Evolutionary conservation across 2,888 invertebrate genomes (phyloP).

Genomic region (Rotaria magnacalcarata): DNA sequence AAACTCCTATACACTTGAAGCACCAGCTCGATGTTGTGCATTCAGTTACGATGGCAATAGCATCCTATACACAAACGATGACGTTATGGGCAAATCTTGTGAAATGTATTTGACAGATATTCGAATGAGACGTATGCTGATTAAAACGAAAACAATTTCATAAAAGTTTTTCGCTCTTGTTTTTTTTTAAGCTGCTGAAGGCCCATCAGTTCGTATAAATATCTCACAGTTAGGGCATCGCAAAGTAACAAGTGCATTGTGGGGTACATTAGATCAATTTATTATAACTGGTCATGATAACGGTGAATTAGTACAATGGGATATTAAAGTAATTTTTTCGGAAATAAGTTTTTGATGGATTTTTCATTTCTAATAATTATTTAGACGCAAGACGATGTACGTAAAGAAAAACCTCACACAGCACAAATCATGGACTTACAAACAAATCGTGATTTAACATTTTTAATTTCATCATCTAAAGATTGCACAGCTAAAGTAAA

Average conservation of each 20-base stretch:
- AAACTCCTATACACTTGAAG: background rate
- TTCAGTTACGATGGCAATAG: constrained; percentile 65
- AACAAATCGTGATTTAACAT: constrained; percentile 80
- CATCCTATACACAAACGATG: background rate
- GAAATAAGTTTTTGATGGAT: constrained; percentile 61
- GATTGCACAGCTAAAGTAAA: constrained; percentile 81
- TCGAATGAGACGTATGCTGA: constrained; percentile 48
- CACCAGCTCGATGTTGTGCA: constrained; percentile 55
- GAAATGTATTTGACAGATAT: constrained; percentile 74
- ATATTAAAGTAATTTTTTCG: constrained; percentile 65
- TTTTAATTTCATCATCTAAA: constrained; percentile 94
- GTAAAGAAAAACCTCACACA: constrained; percentile 74
- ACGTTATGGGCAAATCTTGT: constrained; percentile 63
- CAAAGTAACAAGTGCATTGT: constrained; percentile 61
- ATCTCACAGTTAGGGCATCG: constrained; percentile 15
- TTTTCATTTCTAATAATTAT: background rate
- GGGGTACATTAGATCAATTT: constrained; percentile 78
- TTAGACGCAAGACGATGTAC: constrained; percentile 50
- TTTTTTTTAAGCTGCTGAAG: background rate
- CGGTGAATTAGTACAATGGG: constrained; percentile 86
- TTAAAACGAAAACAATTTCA: background rate
- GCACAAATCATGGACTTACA: constrained; percentile 92
- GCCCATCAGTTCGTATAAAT: constrained; percentile 32
- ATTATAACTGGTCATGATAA: constrained; percentile 73
- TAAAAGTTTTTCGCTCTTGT: background rate